Conservation (phyloP, 2,888 invertebrate genomes). For the Polylopha cassiicola region DNA sequence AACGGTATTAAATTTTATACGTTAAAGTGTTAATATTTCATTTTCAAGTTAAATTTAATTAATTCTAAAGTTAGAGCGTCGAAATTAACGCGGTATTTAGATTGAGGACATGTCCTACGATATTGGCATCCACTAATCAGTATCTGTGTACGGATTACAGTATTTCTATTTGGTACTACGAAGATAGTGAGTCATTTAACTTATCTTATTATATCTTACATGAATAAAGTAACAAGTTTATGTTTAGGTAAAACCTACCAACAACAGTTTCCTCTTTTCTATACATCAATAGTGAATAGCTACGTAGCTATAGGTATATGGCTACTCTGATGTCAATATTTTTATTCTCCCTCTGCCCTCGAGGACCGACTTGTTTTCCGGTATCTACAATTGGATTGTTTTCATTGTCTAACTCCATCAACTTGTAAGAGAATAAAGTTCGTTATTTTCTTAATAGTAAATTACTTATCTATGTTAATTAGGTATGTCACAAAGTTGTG, state of each 20-base stretch:
- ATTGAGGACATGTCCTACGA: slow-evolving; percentile 22
- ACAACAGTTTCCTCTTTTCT: too few relatives aligned
- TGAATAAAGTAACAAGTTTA: too few relatives aligned
- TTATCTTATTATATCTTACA: too few relatives aligned
- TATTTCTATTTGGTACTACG: too few relatives aligned
- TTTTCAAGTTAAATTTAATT: slow-evolving; percentile 78
- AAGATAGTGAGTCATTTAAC: too few relatives aligned
- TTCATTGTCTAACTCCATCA: slow-evolving; percentile 7
- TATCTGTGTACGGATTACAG: too few relatives aligned
- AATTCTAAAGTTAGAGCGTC: slow-evolving; percentile 66
- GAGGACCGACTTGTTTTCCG: neutral
- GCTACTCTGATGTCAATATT: slow-evolving; percentile 1
- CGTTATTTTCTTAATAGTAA: slow-evolving; percentile 5
- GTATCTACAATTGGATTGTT: slow-evolving; percentile 3
- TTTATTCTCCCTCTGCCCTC: neutral
- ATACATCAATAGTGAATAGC: too few relatives aligned
- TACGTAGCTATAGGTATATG: too few relatives aligned
- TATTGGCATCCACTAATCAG: too few relatives aligned
- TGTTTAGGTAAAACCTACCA: too few relatives aligned
- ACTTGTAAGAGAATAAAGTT: slow-evolving; percentile 4
- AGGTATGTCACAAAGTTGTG: neutral
- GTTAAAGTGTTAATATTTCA: slow-evolving; percentile 78
- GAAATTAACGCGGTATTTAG: slow-evolving; percentile 22
- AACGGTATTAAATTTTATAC: slow-evolving; percentile 76
- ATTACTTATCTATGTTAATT: slow-evolving; percentile 1